Evolutionary conservation across 2,797 vertebrate species (phyloP).

Genomic region (Anomalospiza imberbis): DNA sequence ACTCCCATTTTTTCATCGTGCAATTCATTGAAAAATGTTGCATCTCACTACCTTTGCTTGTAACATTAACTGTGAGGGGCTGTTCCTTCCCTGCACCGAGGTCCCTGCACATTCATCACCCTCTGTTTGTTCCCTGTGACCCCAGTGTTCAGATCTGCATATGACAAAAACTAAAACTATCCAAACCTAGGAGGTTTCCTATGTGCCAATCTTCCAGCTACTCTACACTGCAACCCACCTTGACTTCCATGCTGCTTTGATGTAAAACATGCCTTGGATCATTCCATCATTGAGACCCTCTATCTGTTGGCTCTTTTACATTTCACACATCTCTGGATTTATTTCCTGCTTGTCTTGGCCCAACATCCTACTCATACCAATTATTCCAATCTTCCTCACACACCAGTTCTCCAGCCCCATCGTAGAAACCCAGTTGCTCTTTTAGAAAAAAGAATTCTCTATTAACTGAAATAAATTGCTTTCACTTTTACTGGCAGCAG

Average conservation of each 20-base stretch:
- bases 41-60: background rate
- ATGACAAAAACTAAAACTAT: background rate
- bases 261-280: background rate
- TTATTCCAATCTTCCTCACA: background rate
- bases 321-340: background rate
- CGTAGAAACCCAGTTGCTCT: background rate
- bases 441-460: background rate
- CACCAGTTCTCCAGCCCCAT: background rate
- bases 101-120: background rate
- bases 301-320: background rate
- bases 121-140: background rate
- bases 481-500: background rate
- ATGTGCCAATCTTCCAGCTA: background rate
- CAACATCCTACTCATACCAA: background rate
- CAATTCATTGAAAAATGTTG: background rate
- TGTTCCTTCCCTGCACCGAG: background rate
- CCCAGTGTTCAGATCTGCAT: background rate
- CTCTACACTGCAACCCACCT: background rate
- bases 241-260: background rate
- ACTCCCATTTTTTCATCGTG: rapidly evolving
- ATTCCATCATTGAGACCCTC: background rate
- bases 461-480: background rate
- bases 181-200: background rate
- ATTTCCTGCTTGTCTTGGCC: background rate
- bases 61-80: rapidly evolving